Percentiles rank a stretch among this genome's conserved stretches.
phyloP scores from a whole-genome alignment of 2,888 invertebrate species.

The Volucella inanis region DNA sequence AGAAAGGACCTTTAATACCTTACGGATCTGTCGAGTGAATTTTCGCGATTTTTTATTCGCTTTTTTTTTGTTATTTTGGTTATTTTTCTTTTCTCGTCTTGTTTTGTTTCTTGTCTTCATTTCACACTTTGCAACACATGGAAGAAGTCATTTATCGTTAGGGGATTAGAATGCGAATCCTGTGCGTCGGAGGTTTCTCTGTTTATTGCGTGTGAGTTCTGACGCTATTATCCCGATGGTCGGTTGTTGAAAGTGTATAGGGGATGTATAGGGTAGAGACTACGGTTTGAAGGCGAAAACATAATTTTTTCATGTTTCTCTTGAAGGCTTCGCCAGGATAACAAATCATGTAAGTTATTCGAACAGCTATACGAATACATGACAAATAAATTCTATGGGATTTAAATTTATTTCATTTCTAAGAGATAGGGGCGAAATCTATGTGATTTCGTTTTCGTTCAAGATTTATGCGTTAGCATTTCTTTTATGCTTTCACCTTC shows the following conservation, averaged over 20 bases:
- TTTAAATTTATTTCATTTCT: slow-evolving; percentile 68
- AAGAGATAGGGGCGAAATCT: neutral
- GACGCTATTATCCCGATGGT: neutral
- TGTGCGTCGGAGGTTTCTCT: slow-evolving; percentile 36
- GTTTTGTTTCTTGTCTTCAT: slow-evolving; percentile 38
- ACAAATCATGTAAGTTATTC: slow-evolving; percentile 72
- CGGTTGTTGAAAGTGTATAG: neutral
- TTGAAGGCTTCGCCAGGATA: slow-evolving; percentile 50
- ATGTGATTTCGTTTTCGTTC: slow-evolving; percentile 42
- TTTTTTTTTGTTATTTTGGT: slow-evolving; percentile 1
- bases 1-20: slow-evolving; percentile 51
- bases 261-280: no score
- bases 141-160: slow-evolving; percentile 69
- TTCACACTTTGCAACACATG: slow-evolving; percentile 68
- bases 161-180: slow-evolving; percentile 61
- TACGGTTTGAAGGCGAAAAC: neutral
- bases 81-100: neutral
- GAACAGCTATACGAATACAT: slow-evolving; percentile 65
- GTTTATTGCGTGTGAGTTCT: slow-evolving; percentile 25
- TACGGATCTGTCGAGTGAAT: slow-evolving; percentile 53
- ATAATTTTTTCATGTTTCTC: slow-evolving; percentile 25
- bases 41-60: slow-evolving; percentile 29
- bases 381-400: slow-evolving; percentile 72
- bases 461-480: slow-evolving; percentile 57
- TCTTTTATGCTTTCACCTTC: slow-evolving; percentile 30